Conservation (phyloP, 2,113 vertebrate species). For the Ctenodactylus gundi region DNA sequence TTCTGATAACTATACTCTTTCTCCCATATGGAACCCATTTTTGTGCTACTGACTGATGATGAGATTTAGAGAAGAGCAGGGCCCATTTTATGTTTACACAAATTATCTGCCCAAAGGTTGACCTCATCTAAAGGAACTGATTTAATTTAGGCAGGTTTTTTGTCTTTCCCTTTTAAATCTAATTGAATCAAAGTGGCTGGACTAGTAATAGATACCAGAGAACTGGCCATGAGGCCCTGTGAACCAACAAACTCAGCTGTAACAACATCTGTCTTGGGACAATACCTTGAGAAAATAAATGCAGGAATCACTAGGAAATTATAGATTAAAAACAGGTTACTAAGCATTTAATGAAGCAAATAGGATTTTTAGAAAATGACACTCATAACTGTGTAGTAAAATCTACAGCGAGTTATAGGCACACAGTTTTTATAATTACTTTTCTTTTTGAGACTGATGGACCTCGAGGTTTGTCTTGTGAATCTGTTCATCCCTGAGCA, state of each 20-base stretch:
- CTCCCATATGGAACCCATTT: neutral
- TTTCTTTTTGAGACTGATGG: neutral
- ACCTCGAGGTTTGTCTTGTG: neutral
- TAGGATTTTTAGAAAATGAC: neutral
- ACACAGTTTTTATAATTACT: neutral
- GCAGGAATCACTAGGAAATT: slow-evolving; percentile 6
- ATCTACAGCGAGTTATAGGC: neutral
- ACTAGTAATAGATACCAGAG: neutral
- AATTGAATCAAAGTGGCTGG: slow-evolving; percentile 50
- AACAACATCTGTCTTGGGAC: neutral
- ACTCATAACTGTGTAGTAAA: neutral
- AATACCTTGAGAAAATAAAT: neutral
- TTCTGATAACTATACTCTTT: neutral
- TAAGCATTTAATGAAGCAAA: neutral
- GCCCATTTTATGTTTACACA: slow-evolving; percentile 67
- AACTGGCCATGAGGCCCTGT: neutral
- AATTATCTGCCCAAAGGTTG: slow-evolving; percentile 30
- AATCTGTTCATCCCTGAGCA: neutral
- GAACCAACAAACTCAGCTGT: neutral
- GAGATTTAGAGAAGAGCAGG: slow-evolving; percentile 54
- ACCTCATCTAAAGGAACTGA: slow-evolving; percentile 54
- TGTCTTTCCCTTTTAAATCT: slow-evolving; percentile 35
- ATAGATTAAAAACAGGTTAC: neutral
- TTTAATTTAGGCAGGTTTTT: slow-evolving; percentile 59
- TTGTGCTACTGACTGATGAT: neutral